These are phyloP conservation scores for Channa argus DNA, from an alignment of 2,113 vertebrate species.

Conservation along the genomic window DNA sequence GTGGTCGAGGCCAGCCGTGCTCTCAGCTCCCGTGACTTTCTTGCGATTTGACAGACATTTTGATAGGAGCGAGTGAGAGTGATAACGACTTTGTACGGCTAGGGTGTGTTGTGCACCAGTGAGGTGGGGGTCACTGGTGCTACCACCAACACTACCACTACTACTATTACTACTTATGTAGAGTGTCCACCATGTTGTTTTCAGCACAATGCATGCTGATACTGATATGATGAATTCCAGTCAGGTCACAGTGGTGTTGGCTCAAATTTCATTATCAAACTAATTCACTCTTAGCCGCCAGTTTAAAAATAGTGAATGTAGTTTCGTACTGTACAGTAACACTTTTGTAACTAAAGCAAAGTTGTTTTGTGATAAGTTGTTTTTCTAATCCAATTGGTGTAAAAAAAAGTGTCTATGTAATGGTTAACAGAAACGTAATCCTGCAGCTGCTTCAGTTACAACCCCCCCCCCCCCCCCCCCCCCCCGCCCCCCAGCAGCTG, in stretches of 20 bases:
- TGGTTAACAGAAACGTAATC: not conserved
- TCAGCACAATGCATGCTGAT: not conserved
- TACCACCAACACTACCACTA: conserved; percentile 14
- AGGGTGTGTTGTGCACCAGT: conserved; percentile 19
- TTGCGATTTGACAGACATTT: conserved; percentile 81
- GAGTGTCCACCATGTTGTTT: conserved; percentile 40
- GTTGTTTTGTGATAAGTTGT: not conserved
- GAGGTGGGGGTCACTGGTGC: conserved; percentile 22
- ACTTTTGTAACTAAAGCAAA: not conserved
- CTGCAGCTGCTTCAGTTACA: not conserved
- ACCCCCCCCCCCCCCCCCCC: no score
- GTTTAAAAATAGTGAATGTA: not conserved
- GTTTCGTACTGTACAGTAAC: not conserved
- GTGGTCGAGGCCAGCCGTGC: conserved; percentile 55
- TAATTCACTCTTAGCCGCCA: not conserved
- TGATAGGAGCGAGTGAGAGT: conserved; percentile 73
- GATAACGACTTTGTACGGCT: conserved; percentile 70
- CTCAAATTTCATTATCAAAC: not conserved
- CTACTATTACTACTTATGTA: conserved; percentile 3
- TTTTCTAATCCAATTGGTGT: not conserved
- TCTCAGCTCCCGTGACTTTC: conserved; percentile 74
- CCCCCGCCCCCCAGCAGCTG: not conserved
- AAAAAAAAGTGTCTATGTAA: no score
- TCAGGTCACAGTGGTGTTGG: conserved; percentile 13
- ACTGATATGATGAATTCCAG: conserved; percentile 35